These are phyloP conservation scores for Ctenopoma multispine DNA, from an alignment of 2,797 vertebrate species.

Conservation along the genomic window DNA sequence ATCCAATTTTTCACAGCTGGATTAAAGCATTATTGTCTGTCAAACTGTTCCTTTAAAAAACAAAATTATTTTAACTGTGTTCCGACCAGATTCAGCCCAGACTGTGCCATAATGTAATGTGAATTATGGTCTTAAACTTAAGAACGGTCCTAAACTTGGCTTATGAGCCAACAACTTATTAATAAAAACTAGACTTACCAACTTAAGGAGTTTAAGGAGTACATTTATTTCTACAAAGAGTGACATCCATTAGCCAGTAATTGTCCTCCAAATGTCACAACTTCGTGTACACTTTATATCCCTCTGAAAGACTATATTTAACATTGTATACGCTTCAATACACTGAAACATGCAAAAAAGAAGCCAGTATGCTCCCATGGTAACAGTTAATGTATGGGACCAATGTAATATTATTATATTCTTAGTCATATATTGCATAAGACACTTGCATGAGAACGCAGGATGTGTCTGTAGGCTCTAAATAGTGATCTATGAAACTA, in stretches of 20 bases:
- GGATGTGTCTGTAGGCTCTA: too few species aligned
- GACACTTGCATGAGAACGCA: too few species aligned
- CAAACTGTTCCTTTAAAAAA: conserved; percentile 9
- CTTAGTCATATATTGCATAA: not conserved
- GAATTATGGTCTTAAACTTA: not conserved
- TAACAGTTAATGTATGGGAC: not conserved
- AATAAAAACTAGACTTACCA: not conserved
- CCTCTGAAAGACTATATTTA: not conserved
- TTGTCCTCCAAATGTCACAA: not conserved
- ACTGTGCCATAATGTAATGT: too few species aligned
- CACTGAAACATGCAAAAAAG: not conserved
- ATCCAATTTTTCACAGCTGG: conserved; percentile 1
- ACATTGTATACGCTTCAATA: not conserved
- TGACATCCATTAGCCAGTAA: not conserved
- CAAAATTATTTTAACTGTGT: conserved; percentile 1
- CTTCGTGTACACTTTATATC: not conserved
- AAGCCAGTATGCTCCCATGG: not conserved
- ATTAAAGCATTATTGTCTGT: conserved; percentile 13
- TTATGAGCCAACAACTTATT: not conserved
- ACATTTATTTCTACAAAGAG: not conserved
- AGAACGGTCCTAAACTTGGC: not conserved
- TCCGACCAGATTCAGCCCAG: not conserved
- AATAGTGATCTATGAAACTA: too few species aligned
- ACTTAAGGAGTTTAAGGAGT: not conserved
- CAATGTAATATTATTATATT: not conserved